Base-by-base conservation (phyloP, 2,888 invertebrate species). In the Synergus gifuensis region DNA sequence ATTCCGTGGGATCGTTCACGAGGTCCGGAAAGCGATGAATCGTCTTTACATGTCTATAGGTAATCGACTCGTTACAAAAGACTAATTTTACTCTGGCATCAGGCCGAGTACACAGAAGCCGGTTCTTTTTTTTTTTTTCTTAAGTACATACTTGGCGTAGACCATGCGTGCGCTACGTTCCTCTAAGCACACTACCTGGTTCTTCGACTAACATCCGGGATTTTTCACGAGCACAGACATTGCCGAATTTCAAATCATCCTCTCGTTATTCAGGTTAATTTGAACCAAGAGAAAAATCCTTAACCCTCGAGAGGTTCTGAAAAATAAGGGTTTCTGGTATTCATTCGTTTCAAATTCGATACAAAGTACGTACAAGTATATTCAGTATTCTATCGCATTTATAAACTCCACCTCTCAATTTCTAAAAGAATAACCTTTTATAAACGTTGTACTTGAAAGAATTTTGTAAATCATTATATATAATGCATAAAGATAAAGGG, bases 61-160 rank as follows among this genome's bases (percentile, higher is more conserved):
- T 89, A 89, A 90, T 88, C 88, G 88, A 87, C 85, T 88, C 86
- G 88, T 88, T 83, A 87, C 66, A 46, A 66, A 63, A 76, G 84
- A 86, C 86, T 89, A 91, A 90, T 90, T 90, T 89, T 90, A 90
- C 90, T 88, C 87, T 91, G 90, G 90, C 90, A 89, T 82, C 82
- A 81, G 85, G 90, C 90, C 90, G 89, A 88, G 85, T 87, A 83
- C 80, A 85, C 80, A 85, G 86, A 87, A 86, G 86, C 84, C 86
- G 86, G 88, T 89, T 87, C 84, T 88, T 76, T 46, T 1, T 28
- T 28, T 69, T 85, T 84, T 88, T 88, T 88, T 88, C 89, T 85
- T 85, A 86, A 86, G 87, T 87, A 83, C 86, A 86, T 85, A 88
- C 84, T 87, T 87, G 87, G 87, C 86, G 83, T 80, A 77, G 77